Conservation (phyloP, 1,140 invertebrate species). For the Sycophila sp. region DNA sequence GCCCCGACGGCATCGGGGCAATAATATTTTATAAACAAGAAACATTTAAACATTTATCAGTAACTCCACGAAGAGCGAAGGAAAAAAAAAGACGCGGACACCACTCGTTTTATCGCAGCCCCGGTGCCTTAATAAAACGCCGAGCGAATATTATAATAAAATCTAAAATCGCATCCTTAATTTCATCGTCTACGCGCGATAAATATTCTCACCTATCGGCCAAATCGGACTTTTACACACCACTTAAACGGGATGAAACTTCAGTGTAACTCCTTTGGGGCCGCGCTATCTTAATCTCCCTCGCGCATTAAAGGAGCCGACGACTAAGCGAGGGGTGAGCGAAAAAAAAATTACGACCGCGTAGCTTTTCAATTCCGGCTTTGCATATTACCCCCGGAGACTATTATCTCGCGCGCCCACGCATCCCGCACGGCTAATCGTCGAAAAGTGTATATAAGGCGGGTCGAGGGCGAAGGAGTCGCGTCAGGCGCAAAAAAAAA, state of each 20-base stretch:
- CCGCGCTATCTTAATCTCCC: slow-evolving; percentile 26
- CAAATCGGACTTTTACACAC: slow-evolving; percentile 28
- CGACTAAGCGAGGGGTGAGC: neutral
- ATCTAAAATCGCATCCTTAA: neutral
- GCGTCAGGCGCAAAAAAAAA: slow-evolving; percentile 23
- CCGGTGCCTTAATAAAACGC: slow-evolving; percentile 3
- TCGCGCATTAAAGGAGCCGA: slow-evolving; percentile 1
- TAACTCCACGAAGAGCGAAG: no score
- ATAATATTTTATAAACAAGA: no score
- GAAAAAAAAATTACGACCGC: neutral
- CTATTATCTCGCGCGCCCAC: slow-evolving; percentile 39
- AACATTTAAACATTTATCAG: no score
- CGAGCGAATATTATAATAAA: slow-evolving; percentile 12
- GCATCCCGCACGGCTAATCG: neutral
- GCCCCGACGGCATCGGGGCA: no score
- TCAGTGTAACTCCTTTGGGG: neutral
- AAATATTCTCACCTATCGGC: slow-evolving; percentile 17
- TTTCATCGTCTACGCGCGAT: slow-evolving; percentile 3
- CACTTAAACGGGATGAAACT: slow-evolving; percentile 14
- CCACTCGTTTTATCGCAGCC: no score
- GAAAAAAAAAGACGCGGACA: no score
- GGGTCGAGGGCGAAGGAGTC: neutral
- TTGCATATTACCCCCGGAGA: slow-evolving; percentile 4
- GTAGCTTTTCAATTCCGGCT: slow-evolving; percentile 17
- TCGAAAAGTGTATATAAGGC: slow-evolving; percentile 4